Percentiles rank a stretch among this genome's conserved stretches.
Evolutionary conservation across 2,888 invertebrate species (phyloP).

Genomic region (Uropetala carovei): DNA sequence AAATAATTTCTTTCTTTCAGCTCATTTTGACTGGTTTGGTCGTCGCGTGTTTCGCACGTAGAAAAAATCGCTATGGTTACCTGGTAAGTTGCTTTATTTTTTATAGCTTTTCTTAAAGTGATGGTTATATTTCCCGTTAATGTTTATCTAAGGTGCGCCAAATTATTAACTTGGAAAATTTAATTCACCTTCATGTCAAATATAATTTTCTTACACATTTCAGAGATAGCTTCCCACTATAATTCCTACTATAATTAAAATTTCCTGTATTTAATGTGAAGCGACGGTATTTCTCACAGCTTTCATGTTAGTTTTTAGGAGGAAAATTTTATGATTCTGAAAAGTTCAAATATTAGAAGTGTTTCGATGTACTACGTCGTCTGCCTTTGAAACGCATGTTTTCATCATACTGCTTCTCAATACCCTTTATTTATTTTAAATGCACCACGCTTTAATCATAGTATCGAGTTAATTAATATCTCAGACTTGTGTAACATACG

Average conservation of each 20-base stretch:
- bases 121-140: neutral
- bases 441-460: neutral
- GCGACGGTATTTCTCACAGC: too few relatives aligned
- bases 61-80: slow-evolving; percentile 91
- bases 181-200: neutral
- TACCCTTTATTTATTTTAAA: neutral
- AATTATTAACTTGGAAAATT: neutral
- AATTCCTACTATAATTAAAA: too few relatives aligned
- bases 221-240: too few relatives aligned
- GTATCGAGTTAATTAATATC: slow-evolving; percentile 1
- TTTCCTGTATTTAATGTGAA: too few relatives aligned
- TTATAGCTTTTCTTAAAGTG: too few relatives aligned
- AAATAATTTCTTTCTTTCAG: slow-evolving; percentile 76
- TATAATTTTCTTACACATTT: too few relatives aligned
- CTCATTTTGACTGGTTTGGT: slow-evolving; percentile 90
- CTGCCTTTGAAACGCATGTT: neutral
- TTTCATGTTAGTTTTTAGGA: slow-evolving; percentile 33
- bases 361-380: neutral
- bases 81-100: slow-evolving; percentile 81
- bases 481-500: neutral
- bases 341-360: neutral
- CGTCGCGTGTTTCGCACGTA: slow-evolving; percentile 89
- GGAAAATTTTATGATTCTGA: neutral
- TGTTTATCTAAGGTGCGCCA: neutral
- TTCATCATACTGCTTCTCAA: neutral